Evolutionary conservation across 1,140 invertebrate genomes (phyloP).

Genomic region (Drosophila sechellia): DNA sequence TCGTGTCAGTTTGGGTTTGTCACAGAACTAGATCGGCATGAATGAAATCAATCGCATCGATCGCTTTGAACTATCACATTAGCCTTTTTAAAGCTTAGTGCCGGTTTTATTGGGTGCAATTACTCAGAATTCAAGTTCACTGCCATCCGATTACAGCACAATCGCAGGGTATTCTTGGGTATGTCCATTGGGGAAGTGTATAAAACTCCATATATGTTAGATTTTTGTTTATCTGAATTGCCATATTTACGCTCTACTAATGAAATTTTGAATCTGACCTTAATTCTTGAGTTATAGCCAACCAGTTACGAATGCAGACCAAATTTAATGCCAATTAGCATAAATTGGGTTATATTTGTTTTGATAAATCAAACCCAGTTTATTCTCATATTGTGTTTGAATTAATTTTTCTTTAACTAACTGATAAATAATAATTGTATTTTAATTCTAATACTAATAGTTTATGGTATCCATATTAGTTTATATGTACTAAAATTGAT

Average conservation of each 20-base stretch:
- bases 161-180: constrained; percentile 25
- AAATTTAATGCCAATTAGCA: constrained; percentile 29
- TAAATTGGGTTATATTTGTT: constrained; percentile 21
- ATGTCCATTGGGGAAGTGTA: constrained; percentile 9
- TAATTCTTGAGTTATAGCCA: constrained; percentile 32
- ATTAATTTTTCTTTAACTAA: too few species aligned
- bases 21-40: constrained; percentile 40
- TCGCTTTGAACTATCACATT: constrained; percentile 29
- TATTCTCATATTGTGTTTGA: too few species aligned
- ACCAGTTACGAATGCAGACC: constrained; percentile 36
- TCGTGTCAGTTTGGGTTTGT: constrained; percentile 23
- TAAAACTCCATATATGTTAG: constrained; percentile 1
- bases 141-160: constrained; percentile 30
- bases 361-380: background rate
- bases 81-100: constrained; percentile 33
- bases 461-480: too few species aligned
- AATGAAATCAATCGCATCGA: constrained; percentile 38
- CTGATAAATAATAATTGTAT: too few species aligned
- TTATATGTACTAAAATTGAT: background rate
- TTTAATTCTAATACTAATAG: too few species aligned
- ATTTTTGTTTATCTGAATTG: constrained; percentile 10
- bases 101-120: constrained; percentile 32
- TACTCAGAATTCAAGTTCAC: constrained; percentile 21
- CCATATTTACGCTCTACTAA: constrained; percentile 8
- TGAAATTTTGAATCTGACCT: constrained; percentile 37